Evolutionary conservation across 2,113 vertebrate genomes (phyloP).

Genomic region (Thomomys bottae): DNA sequence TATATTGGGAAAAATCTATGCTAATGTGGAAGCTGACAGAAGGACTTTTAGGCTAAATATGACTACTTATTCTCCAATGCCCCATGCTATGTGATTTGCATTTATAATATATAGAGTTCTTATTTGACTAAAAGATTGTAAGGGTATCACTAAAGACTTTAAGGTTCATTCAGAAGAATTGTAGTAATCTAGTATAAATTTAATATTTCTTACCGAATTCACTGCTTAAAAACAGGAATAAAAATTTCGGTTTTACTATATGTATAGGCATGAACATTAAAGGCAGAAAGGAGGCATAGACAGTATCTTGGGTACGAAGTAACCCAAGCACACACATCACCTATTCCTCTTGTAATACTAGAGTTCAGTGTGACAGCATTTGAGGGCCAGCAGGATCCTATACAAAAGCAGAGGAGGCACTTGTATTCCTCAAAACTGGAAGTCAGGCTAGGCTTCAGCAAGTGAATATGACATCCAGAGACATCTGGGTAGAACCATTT

Average conservation of each 20-base stretch:
- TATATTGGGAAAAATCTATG: slow-evolving; percentile 5
- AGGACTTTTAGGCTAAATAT: slow-evolving; percentile 33
- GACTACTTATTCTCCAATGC: not conserved
- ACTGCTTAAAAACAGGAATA: not conserved
- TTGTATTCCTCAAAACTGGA: not conserved
- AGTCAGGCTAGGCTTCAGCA: not conserved
- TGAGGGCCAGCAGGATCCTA: not conserved
- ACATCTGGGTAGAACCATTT: not conserved
- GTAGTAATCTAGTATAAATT: slow-evolving; percentile 1
- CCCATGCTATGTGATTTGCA: slow-evolving; percentile 5
- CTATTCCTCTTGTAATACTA: too few relatives aligned
- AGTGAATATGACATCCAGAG: not conserved
- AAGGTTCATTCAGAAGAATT: slow-evolving; percentile 28
- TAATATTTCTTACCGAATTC: not conserved
- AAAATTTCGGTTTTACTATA: not conserved
- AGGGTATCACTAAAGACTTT: slow-evolving; percentile 6
- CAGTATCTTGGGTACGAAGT: not conserved
- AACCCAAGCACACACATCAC: not conserved
- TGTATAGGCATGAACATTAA: not conserved
- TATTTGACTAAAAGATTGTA: not conserved
- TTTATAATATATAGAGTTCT: slow-evolving; percentile 32
- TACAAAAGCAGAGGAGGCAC: not conserved
- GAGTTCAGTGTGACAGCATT: too few relatives aligned
- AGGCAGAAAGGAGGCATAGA: not conserved
- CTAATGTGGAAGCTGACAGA: slow-evolving; percentile 34